Percentiles rank a stretch among this genome's conserved stretches.
Conservation (phyloP, 2,797 vertebrate genomes). For the Coregonus suidteri region DNA sequence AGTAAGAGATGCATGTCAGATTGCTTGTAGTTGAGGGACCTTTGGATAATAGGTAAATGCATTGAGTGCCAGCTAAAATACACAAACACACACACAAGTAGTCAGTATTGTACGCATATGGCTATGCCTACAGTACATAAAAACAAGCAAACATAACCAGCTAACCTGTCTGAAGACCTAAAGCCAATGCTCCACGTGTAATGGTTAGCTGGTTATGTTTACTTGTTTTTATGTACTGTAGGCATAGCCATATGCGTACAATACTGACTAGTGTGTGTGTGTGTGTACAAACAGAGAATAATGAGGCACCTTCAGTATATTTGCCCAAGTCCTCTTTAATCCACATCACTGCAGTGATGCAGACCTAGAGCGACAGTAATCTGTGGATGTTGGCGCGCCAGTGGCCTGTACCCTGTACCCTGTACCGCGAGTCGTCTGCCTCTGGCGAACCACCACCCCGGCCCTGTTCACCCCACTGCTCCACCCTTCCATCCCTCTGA, state of each 20-base stretch:
- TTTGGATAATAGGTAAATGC: slow-evolving; percentile 52
- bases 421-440: background rate
- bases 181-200: background rate
- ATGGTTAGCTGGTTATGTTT: too few relatives aligned
- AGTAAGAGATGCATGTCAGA: slow-evolving; percentile 65
- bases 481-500: slow-evolving; percentile 7
- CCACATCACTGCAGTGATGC: slow-evolving; percentile 48
- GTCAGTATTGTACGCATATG: slow-evolving; percentile 7
- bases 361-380: slow-evolving; percentile 28
- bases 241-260: too few relatives aligned
- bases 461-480: slow-evolving; percentile 10
- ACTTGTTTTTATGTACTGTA: too few relatives aligned
- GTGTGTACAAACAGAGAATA: slow-evolving; percentile 53
- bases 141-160: slow-evolving; percentile 45
- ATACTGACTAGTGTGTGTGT: too few relatives aligned
- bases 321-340: slow-evolving; percentile 61
- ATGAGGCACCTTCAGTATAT: slow-evolving; percentile 58
- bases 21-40: slow-evolving; percentile 40
- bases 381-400: slow-evolving; percentile 46
- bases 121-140: slow-evolving; percentile 37
- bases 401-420: slow-evolving; percentile 1
- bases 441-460: too few relatives aligned
- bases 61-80: slow-evolving; percentile 54
- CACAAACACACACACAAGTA: background rate
- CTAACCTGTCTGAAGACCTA: slow-evolving; percentile 25